These are phyloP conservation scores for Crotalus helleri DNA, from an alignment of 2,113 vertebrate species.

Conservation along the genomic window DNA sequence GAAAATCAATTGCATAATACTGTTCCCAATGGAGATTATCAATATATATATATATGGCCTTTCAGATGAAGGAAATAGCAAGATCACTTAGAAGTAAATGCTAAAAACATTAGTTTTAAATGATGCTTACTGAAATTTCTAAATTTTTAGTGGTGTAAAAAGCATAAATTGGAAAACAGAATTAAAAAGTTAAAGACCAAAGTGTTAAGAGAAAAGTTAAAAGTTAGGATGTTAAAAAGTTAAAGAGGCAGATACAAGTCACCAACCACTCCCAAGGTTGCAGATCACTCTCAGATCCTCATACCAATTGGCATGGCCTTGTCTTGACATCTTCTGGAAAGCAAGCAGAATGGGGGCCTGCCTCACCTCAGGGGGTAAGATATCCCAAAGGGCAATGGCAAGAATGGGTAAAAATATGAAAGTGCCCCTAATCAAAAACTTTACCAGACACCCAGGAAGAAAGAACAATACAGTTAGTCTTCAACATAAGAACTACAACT, in stretches of 20 bases:
- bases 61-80: not conserved
- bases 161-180: too few species aligned
- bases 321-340: too few species aligned
- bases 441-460: not conserved
- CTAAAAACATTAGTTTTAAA: not conserved
- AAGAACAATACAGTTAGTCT: not conserved
- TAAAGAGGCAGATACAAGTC: not conserved
- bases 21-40: not conserved
- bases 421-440: constrained; percentile 11
- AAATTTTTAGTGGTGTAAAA: not conserved
- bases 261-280: too few species aligned
- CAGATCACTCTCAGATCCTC: too few species aligned
- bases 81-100: not conserved
- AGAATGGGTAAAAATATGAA: not conserved
- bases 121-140: not conserved
- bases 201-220: not conserved
- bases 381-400: too few species aligned
- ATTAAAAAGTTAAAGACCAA: not conserved
- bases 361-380: too few species aligned
- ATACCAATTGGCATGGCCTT: too few species aligned
- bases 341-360: too few species aligned
- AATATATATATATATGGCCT: not conserved
- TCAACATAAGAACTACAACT: too few species aligned
- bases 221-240: not conserved
- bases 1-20: not conserved